Base-by-base conservation (phyloP, 2,113 vertebrate species). In the Oncorhynchus masou region DNA sequence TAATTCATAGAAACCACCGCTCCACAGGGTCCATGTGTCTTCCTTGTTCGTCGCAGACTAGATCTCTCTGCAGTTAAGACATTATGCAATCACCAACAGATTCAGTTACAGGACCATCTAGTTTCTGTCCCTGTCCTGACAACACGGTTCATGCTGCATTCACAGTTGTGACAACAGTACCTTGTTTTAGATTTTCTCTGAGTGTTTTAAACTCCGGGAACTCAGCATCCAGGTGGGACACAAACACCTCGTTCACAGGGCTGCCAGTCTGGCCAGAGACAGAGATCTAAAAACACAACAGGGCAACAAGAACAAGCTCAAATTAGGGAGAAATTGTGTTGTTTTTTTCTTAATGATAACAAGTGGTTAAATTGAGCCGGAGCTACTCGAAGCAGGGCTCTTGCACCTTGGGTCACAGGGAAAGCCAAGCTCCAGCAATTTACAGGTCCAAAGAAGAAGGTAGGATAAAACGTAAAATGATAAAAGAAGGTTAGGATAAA, bases 181-280 rank as follows among this genome's bases (percentile, higher is more conserved):
- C 84, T 85, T 71, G 75, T 45, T 1, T 11, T 12, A 73, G 1
- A 2, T 68, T 83, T 88, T 93, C 89, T 92, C 74, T 92, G 72
- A 83, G 76, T 25, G 82, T 22, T 70, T 66, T 87, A 64, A 82
- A 85, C 3, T 95, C 94, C 66, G 94, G 93, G 70, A 93, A 81
- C 57, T 92, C 89, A 11, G 89, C 79, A 64, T 83, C 78, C 71
- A 96, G 88, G 74, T 96, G 93, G 0, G 92, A 94, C 49, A 97
- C 92, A 85, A 97, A 97, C 75, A 96, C 89, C 0, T 96, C 95
- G 75, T 96, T 75, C 0, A 79, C 71, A 0, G 91, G 85, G 16
- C 90, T 92, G 74, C 85, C 85, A 0, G 78, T 86, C 0, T 79
- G 19, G 71, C 90, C 84, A 1, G 76, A 90, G 83, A 94, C 93